Evolutionary conservation across 2,797 vertebrate species (phyloP), one percentile per base, ranked within the genome.

Genomic region (Acipenser ruthenus): DNA sequence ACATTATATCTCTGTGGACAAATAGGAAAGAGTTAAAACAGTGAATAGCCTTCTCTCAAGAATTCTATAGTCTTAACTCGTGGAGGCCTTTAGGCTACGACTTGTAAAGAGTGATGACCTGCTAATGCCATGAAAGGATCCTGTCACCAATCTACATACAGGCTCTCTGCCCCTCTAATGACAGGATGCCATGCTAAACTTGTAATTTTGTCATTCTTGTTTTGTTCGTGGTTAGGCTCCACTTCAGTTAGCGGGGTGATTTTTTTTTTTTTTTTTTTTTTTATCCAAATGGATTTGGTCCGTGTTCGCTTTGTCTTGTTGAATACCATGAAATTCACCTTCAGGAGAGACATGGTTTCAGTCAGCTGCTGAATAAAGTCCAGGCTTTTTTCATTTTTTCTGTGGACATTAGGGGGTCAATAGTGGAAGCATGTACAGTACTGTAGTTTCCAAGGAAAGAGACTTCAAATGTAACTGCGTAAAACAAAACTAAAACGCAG

Each of bases 311-410:
- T 90, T 91, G 89, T 91, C 83, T 89, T 87, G 79, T 78, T 86
- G 85, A 86, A 82, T 83, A 77, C 78, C 86, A 83, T 85, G 86
- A 87, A 88, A 91, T 91, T 90, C 86, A 87, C 86, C 88, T 90
- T 89, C 84, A 80, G 89, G 88, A 87, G 78, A 58, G 78, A 80
- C 81, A 68, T 80, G 74, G 50, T 37, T 37, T 37, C 23, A 37
- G 23, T 37, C 23, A 37, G 23, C 23, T 37, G 23, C 23, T 37
- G 23, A 18, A 18, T 18, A 18, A 18, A 18, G 23, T 37, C 37
- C 37, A 37, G 37, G 37, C 37, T 37, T 37, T 37, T 37, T 37
- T 5, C 5, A 4, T 37, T 4, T 37, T 37, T 37, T 37, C 37
- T 37, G 37, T 37, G 37, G 3, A 37, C 37, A 37, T 37, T 37